Percentiles rank a stretch among this genome's conserved stretches.
Conservation (phyloP, 2,888 invertebrate species). For the Ornithoptera alexandrae region DNA sequence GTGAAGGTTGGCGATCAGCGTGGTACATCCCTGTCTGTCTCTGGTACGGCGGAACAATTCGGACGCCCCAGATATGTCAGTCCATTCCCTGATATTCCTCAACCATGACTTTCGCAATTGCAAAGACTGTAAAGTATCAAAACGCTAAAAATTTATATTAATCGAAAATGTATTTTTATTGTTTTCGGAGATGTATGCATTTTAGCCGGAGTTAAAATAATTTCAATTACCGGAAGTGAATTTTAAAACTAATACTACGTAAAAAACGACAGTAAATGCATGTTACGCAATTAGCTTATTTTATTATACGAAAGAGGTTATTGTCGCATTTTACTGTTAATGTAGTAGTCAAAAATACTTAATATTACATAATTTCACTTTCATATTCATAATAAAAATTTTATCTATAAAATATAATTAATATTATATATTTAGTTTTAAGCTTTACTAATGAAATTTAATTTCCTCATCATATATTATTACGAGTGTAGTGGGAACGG, state of each 20-base stretch:
- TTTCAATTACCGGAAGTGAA: constrained; percentile 9
- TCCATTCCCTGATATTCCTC: too few species aligned
- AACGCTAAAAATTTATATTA: too few species aligned
- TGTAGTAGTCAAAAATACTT: constrained; percentile 1
- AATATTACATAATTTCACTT: not conserved
- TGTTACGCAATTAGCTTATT: constrained; percentile 21
- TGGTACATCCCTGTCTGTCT: too few species aligned
- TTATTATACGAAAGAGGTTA: constrained; percentile 21
- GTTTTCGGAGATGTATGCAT: not conserved
- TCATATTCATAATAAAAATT: not conserved
- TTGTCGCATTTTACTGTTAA: constrained; percentile 8
- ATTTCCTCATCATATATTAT: too few species aligned
- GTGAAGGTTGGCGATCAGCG: too few species aligned
- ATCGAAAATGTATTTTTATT: not conserved
- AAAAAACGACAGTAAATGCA: constrained; percentile 15
- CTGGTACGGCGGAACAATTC: too few species aligned
- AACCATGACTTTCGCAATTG: too few species aligned
- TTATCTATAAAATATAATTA: not conserved
- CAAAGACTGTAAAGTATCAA: too few species aligned
- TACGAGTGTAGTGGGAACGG: too few species aligned
- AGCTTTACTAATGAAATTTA: too few species aligned
- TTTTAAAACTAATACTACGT: constrained; percentile 1
- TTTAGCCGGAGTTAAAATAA: not conserved
- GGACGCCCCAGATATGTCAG: too few species aligned
- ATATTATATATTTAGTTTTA: not conserved